phyloP scores from a whole-genome alignment of 2,113 vertebrate genomes.

The Scomber scombrus region DNA sequence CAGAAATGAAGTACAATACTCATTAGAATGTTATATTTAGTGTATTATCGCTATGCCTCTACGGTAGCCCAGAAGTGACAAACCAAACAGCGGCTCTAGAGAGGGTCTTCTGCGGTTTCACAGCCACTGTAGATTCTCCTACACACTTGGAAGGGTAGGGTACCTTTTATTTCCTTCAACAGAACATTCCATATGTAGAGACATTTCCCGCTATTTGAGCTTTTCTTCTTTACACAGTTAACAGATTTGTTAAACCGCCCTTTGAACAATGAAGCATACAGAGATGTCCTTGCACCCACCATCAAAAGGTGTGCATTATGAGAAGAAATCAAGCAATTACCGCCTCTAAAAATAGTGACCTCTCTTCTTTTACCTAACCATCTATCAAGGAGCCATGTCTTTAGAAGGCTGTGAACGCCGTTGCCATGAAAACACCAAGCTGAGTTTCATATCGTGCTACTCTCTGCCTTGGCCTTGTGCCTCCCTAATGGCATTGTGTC shows the following conservation, averaged over 20 bases:
- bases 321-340: constrained; percentile 67
- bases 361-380: constrained; percentile 1
- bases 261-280: constrained; percentile 61
- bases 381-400: constrained; percentile 12
- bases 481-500: constrained; percentile 9
- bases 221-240: constrained; percentile 1
- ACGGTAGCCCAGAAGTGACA: too few relatives aligned
- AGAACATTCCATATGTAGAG: background rate
- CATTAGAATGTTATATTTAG: too few relatives aligned
- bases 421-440: constrained; percentile 69
- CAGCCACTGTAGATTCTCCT: too few relatives aligned
- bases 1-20: too few relatives aligned
- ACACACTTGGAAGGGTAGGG: too few relatives aligned
- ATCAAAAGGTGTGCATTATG: constrained; percentile 62
- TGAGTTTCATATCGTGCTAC: background rate
- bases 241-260: background rate
- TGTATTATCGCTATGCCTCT: too few relatives aligned
- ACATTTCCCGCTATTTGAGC: background rate
- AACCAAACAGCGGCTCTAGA: too few relatives aligned
- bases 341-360: constrained; percentile 56
- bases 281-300: constrained; percentile 29
- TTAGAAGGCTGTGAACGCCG: constrained; percentile 44
- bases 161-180: background rate
- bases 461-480: constrained; percentile 3
- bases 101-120: too few relatives aligned